Base-by-base conservation (phyloP, 2,888 invertebrate species). In the Colletes collaris region DNA sequence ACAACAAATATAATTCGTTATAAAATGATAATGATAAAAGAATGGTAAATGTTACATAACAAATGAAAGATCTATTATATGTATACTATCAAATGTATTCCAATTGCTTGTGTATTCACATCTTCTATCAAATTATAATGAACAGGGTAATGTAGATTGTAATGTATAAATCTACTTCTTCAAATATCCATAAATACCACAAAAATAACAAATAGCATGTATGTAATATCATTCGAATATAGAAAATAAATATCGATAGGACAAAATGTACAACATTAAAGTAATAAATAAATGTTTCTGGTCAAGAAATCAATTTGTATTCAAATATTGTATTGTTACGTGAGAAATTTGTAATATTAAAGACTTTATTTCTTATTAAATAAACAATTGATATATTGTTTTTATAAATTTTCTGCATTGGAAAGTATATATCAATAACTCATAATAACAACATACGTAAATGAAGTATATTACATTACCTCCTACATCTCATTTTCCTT, bases 91-190 rank as follows among this genome's bases (percentile, higher is more conserved):
- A 10, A 46, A 49, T n/a, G 37, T 68, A 73, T 19, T 53, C 3
- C 13, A 11, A 19, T 64, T 63, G 10, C 16, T 0, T 50, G 27
- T 50, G 10, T 40, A 37, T 46, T n/a, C 7, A 62, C 5, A 35
- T 49, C 5, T 3, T 35, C 27, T 56, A 59, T 79, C 10, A 64
- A 66, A 49, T 59, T 58, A 37, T 58, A 59, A 66, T 19, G 27
- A 71, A 65, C 76, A 77, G 76, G 76, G 75, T 77, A 77, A 55
- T 19, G n/a, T 4, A 1, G 19, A 67, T 52, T 19, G 19, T 52
- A 11, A 59, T 71, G 13, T 16, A 58, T 46, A 7, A 62, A 52
- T 5, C 27, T 35, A 59, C n/a, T 53, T 46, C 35, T n/a, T 37
- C 3, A 19, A 59, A 66, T 35, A 6, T 46, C 44, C 13, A 44